These are phyloP conservation scores for Caenorhabditis auriculariae DNA, from an alignment of 2,888 invertebrate species.

Conservation along the genomic window DNA sequence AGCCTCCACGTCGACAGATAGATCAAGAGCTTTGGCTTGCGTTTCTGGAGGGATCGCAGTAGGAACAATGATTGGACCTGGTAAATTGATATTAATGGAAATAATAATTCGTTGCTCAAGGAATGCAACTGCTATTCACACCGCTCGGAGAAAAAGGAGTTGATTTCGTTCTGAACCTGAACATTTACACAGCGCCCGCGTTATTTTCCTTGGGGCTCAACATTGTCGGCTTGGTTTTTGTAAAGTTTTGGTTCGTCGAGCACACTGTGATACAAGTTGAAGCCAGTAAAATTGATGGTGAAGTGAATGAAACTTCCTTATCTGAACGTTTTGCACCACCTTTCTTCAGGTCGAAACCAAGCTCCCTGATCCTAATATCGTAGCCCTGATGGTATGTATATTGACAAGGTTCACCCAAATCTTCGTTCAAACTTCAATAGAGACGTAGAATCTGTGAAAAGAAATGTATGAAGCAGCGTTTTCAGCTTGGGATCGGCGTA, in stretches of 20 bases:
- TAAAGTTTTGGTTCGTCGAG: conserved; percentile 26
- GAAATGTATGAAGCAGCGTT: background rate
- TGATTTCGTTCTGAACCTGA: conserved; percentile 24
- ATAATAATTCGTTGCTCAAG: conserved; percentile 5
- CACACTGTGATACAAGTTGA: conserved; percentile 4
- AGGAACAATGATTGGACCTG: conserved; percentile 43
- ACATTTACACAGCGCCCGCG: conserved; percentile 45
- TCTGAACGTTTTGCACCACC: too few species aligned
- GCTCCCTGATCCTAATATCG: conserved; percentile 14
- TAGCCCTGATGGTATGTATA: conserved; percentile 26
- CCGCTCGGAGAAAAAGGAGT: conserved; percentile 36
- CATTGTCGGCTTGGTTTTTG: conserved; percentile 21
- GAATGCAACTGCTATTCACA: conserved; percentile 38
- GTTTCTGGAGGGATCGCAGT: conserved; percentile 48
- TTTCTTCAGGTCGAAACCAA: too few species aligned
- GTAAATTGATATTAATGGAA: conserved; percentile 5
- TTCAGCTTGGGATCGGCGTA: conserved; percentile 36
- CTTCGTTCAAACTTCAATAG: conserved; percentile 29
- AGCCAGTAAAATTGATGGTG: background rate
- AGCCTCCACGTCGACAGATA: conserved; percentile 37
- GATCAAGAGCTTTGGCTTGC: conserved; percentile 37
- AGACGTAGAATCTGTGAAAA: conserved; percentile 18
- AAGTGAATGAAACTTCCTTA: background rate
- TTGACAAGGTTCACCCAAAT: conserved; percentile 37
- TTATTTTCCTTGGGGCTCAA: conserved; percentile 28